Percentiles rank a stretch among this genome's conserved stretches.
Conservation (phyloP, 2,888 invertebrate species). For the Amaurobius ferox region DNA sequence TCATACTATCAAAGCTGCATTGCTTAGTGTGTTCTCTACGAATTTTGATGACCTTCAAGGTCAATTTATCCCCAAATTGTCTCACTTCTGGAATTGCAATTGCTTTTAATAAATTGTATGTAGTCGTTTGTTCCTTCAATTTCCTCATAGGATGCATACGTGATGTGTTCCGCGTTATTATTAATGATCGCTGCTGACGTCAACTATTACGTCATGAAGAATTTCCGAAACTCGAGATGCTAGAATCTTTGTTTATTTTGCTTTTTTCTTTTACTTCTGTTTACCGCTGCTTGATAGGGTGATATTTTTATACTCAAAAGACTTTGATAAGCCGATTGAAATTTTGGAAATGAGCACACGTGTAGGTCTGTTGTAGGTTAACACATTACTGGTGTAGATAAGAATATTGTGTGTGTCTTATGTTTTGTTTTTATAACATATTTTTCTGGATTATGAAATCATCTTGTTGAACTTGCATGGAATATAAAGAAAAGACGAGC, state of each 20-base stretch:
- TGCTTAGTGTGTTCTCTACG: too few relatives aligned
- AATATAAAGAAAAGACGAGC: too few relatives aligned
- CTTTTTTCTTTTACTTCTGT: constrained; percentile 8
- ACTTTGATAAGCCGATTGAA: not conserved
- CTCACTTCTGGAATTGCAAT: too few relatives aligned
- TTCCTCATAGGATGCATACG: constrained; percentile 13
- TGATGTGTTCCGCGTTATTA: constrained; percentile 39
- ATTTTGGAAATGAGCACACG: not conserved
- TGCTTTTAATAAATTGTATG: too few relatives aligned
- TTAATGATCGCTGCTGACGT: constrained; percentile 41
- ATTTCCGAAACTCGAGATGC: constrained; percentile 33
- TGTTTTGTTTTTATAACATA: too few relatives aligned
- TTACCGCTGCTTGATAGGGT: not conserved
- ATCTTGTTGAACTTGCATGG: too few relatives aligned
- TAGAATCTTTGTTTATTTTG: constrained; percentile 21
- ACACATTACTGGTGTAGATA: too few relatives aligned
- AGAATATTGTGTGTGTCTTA: too few relatives aligned
- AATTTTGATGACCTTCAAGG: too few relatives aligned
- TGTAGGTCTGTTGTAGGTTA: not conserved
- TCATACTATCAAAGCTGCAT: too few relatives aligned
- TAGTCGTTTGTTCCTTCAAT: not conserved
- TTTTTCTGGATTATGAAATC: too few relatives aligned
- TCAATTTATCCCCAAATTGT: too few relatives aligned
- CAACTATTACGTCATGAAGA: constrained; percentile 53
- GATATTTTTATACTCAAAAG: not conserved